phyloP scores from a whole-genome alignment of 2,797 vertebrate genomes.

The Morelia viridis region DNA sequence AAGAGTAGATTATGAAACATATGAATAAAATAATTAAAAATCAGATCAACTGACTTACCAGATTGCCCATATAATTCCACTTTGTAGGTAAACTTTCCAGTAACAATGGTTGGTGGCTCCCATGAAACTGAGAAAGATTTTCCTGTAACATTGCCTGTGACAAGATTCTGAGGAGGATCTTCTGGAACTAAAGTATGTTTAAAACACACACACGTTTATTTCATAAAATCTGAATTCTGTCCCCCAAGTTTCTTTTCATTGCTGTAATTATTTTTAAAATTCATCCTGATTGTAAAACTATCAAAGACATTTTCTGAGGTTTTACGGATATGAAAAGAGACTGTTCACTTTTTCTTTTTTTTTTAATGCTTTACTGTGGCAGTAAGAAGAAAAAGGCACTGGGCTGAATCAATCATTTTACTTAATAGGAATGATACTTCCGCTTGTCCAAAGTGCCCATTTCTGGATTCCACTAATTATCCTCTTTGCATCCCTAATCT shows the following conservation, averaged over 20 bases:
- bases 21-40: neutral
- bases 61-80: conserved; percentile 84
- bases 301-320: neutral
- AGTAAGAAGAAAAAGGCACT: neutral
- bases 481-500: neutral
- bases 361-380: neutral
- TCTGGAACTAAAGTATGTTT: conserved; percentile 85
- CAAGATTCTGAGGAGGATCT: conserved; percentile 86
- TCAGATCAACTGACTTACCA: conserved; percentile 74
- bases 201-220: conserved; percentile 27
- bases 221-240: conserved; percentile 23
- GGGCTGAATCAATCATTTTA: neutral
- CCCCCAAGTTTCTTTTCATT: neutral
- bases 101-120: conserved; percentile 84
- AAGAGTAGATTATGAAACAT: neutral
- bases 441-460: neutral
- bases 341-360: neutral
- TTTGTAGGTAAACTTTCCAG: conserved; percentile 89
- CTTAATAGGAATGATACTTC: neutral
- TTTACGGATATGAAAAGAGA: neutral
- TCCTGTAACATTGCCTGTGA: conserved; percentile 81
- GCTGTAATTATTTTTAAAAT: neutral
- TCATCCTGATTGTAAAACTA: neutral
- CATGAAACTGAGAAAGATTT: conserved; percentile 84
- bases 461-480: neutral